A percentile compares a stretch with the other conserved stretches of the same genome.
Evolutionary conservation across 2,797 vertebrate genomes (phyloP).

Genomic region (Neostethus bicornis): DNA sequence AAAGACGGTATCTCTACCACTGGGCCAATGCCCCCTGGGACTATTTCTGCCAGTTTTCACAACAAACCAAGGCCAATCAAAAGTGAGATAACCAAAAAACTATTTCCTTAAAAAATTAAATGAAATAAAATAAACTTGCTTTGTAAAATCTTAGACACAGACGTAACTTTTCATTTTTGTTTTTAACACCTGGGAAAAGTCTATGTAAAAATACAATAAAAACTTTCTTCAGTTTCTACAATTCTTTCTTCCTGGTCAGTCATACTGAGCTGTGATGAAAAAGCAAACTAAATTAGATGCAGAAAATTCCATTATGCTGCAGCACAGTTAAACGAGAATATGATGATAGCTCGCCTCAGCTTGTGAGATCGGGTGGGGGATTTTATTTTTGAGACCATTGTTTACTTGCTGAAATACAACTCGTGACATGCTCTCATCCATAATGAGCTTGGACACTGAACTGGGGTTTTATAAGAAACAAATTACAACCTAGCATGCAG

Average conservation of each 20-base stretch:
- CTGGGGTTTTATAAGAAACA: conserved; percentile 73
- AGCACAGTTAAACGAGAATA: conserved; percentile 15
- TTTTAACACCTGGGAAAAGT: no score
- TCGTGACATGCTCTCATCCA: conserved; percentile 63
- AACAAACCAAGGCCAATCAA: no score
- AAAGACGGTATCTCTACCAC: no score
- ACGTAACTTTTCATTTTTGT: no score
- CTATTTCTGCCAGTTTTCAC: no score
- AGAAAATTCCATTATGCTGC: neutral
- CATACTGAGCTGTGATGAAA: neutral
- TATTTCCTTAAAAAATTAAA: no score
- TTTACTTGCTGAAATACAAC: conserved; percentile 52
- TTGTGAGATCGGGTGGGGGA: conserved; percentile 14
- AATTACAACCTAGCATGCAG: conserved; percentile 77
- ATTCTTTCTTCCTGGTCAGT: neutral
- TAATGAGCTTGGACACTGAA: conserved; percentile 68
- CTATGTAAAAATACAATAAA: no score
- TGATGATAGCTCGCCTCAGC: conserved; percentile 32
- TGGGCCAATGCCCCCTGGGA: no score
- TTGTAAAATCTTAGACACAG: no score
- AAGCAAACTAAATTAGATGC: neutral
- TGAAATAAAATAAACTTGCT: no score
- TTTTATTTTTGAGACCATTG: conserved; percentile 39
- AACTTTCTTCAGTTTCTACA: no score
- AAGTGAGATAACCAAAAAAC: no score